A percentile compares a stretch with the other conserved stretches of the same genome.
Evolutionary conservation across 2,888 invertebrate species (phyloP).

Genomic region (Herminia tarsipennalis): DNA sequence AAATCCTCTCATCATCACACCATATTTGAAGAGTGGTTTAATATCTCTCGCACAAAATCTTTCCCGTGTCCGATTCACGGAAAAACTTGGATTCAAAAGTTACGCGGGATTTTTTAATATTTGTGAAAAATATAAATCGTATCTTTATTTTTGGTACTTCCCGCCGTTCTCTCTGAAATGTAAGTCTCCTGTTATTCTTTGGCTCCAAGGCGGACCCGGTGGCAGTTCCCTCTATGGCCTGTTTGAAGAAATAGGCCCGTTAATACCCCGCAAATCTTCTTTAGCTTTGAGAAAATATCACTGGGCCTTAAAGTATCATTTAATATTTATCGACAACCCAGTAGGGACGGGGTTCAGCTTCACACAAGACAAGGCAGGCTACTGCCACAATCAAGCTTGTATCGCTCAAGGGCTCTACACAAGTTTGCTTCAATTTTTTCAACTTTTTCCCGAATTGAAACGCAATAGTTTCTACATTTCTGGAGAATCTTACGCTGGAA

Average conservation of each 20-base stretch:
- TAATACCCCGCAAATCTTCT: slow-evolving; percentile 69
- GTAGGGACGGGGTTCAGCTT: slow-evolving; percentile 88
- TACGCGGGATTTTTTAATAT: slow-evolving; percentile 88
- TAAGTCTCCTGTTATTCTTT: slow-evolving; percentile 79
- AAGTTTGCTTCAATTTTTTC: slow-evolving; percentile 85
- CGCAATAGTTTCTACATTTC: slow-evolving; percentile 85
- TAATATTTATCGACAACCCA: slow-evolving; percentile 88
- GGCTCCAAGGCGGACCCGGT: slow-evolving; percentile 87
- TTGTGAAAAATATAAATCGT: slow-evolving; percentile 82
- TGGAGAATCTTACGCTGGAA: slow-evolving; percentile 88
- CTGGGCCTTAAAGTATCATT: slow-evolving; percentile 85
- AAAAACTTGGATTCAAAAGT: slow-evolving; percentile 75
- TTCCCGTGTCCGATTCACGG: slow-evolving; percentile 65
- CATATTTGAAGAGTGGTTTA: slow-evolving; percentile 81
- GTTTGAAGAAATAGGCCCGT: slow-evolving; percentile 87
- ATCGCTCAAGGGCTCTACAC: slow-evolving; percentile 84
- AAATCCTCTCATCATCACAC: slow-evolving; percentile 85
- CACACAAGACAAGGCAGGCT: slow-evolving; percentile 81
- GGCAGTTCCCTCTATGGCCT: slow-evolving; percentile 83
- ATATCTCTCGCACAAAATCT: slow-evolving; percentile 75
- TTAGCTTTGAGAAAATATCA: slow-evolving; percentile 75
- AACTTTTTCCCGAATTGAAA: slow-evolving; percentile 83
- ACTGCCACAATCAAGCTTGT: slow-evolving; percentile 82
- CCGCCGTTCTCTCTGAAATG: slow-evolving; percentile 75
- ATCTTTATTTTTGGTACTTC: slow-evolving; percentile 89